phyloP scores from a whole-genome alignment of 2,797 vertebrate genomes.

The Chloroceryle amazona region DNA sequence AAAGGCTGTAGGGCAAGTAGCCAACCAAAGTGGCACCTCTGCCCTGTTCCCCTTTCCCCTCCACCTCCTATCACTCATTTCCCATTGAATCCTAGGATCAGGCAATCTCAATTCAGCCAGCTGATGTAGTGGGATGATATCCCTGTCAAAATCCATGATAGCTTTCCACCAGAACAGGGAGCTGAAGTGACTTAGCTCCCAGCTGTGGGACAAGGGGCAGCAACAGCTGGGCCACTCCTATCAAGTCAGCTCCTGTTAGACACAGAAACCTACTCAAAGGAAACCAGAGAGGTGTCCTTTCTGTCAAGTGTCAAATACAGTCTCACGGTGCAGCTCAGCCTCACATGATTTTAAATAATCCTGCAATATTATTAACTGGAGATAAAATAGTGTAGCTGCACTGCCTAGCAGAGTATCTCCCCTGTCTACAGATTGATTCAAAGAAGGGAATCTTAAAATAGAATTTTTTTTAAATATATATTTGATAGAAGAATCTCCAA shows the following conservation, averaged over 20 bases:
- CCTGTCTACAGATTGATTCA: neutral
- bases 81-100: fast-evolving
- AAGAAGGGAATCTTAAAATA: neutral
- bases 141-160: fast-evolving
- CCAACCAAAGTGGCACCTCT: neutral
- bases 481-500: neutral
- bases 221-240: neutral
- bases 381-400: neutral
- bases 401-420: neutral
- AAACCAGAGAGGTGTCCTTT: fast-evolving
- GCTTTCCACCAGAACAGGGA: neutral
- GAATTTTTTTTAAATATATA: neutral
- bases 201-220: neutral
- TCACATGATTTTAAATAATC: neutral
- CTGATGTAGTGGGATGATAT: neutral
- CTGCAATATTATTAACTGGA: neutral
- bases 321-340: fast-evolving
- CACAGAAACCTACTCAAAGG: neutral
- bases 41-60: neutral
- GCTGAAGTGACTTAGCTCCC: fast-evolving
- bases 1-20: neutral
- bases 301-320: neutral
- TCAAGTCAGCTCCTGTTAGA: neutral
- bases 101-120: neutral
- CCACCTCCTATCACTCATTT: neutral